phyloP scores from a whole-genome alignment of 2,888 invertebrate genomes.

The Ochlodes sylvanus region DNA sequence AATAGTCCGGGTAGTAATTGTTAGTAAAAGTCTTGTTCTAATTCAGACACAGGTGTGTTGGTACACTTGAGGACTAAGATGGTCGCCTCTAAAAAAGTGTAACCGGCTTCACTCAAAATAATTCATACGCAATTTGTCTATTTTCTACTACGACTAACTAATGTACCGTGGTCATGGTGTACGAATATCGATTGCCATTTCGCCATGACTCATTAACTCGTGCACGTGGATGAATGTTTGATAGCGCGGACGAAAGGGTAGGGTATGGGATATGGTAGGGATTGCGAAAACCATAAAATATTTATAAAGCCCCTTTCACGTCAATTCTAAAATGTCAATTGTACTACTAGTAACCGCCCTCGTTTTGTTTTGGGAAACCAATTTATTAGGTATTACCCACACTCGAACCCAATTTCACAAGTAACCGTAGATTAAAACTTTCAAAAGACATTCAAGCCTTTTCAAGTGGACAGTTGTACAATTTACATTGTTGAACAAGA shows the following conservation, averaged over 20 bases:
- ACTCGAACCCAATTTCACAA: neutral
- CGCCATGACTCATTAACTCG: constrained; percentile 31
- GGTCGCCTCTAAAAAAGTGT: too few relatives aligned
- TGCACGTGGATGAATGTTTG: constrained; percentile 16
- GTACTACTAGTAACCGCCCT: too few relatives aligned
- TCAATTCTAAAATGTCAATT: neutral
- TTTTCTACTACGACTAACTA: too few relatives aligned
- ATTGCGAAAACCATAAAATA: constrained; percentile 20
- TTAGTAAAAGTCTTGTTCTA: too few relatives aligned
- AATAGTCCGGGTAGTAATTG: too few relatives aligned
- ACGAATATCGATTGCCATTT: constrained; percentile 30
- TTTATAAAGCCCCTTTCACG: constrained; percentile 5
- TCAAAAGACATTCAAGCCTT: neutral
- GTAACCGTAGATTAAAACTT: neutral
- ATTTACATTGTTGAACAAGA: constrained; percentile 1
- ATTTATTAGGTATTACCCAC: too few relatives aligned
- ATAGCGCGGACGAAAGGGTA: constrained; percentile 7
- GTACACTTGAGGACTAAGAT: too few relatives aligned
- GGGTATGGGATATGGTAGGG: constrained; percentile 17
- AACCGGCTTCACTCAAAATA: too few relatives aligned
- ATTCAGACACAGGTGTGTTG: too few relatives aligned
- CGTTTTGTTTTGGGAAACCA: too few relatives aligned
- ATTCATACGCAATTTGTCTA: too few relatives aligned
- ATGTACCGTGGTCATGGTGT: constrained; percentile 10
- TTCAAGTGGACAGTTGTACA: constrained; percentile 12